Evolutionary conservation across 2,888 invertebrate genomes (phyloP).

Genomic region (Prosapia bicincta): DNA sequence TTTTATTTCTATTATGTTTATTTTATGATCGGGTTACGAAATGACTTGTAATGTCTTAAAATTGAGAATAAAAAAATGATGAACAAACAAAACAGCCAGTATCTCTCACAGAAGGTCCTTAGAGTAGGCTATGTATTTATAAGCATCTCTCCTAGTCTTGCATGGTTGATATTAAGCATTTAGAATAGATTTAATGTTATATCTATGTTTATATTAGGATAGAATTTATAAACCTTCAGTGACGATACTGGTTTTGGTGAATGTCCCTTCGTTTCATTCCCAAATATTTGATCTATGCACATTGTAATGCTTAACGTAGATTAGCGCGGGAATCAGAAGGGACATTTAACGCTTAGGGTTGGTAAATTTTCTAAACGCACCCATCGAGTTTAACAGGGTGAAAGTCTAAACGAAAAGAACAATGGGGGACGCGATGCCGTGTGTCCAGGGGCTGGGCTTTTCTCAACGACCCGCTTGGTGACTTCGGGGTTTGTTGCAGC

Average conservation of each 20-base stretch:
- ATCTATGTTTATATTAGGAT: not conserved
- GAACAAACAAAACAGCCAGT: not conserved
- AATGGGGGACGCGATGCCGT: not conserved
- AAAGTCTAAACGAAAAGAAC: too few relatives aligned
- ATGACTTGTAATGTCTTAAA: too few relatives aligned
- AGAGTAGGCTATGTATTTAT: too few relatives aligned
- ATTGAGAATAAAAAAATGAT: too few relatives aligned
- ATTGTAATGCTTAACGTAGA: not conserved
- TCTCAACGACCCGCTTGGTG: not conserved
- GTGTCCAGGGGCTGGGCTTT: conserved; percentile 25
- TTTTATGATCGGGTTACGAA: too few relatives aligned
- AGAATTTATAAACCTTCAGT: not conserved
- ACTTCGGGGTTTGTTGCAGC: not conserved
- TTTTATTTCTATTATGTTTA: too few relatives aligned
- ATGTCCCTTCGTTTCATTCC: not conserved
- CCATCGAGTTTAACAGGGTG: too few relatives aligned
- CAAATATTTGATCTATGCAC: not conserved
- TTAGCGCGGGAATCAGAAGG: not conserved
- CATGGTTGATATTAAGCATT: not conserved
- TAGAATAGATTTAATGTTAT: not conserved
- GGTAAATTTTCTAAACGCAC: too few relatives aligned
- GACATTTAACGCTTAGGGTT: not conserved
- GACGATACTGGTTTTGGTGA: not conserved
- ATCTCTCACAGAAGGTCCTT: not conserved
- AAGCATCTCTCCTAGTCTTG: not conserved